Evolutionary conservation across 2,888 invertebrate species (phyloP), one percentile per base, ranked within the genome.

Genomic region (Parasteatoda lunata): DNA sequence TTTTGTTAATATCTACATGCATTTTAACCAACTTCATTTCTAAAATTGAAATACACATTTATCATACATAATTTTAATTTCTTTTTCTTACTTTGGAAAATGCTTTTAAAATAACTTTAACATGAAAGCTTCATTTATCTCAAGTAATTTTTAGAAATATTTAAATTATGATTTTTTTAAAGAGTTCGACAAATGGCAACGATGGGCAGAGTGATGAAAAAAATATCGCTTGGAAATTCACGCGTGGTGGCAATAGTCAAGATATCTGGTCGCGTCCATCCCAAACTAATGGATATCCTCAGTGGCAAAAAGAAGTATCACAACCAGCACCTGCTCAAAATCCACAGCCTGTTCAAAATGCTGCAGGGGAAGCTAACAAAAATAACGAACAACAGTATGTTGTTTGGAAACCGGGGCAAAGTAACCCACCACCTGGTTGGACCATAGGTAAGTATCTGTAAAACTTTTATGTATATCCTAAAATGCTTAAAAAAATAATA

Each of bases 191-290:
- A 30, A 30, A 30, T 30, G 30, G 30, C 30, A 30, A 30, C 30
- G 2, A 30, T 30, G 30, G 30, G 30, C 77, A 81, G 66, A 64
- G 51, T 4, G 80, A 85, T 48, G 85, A 80, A n/a, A 85, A 76
- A 59, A 87, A 82, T 30, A 73, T 72, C n/a, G 86, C 81, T 9
- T 87, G 86, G 82, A 87, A 87, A 30, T 87, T 85, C 51, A 79
- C 79, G 3, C 59, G 85, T 5, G 85, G 79, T 45, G 85, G 85
- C 13, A 84, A 79, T 59, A 85, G 71, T 8, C 85, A 80, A 47
- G 80, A 73, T 9, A 52, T 52, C 0, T 85, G 85, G 85, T 76
- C 85, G 3, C 64, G 85, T 5, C 80, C 85, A 0, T 15, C 71
- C 11, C 76, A 76, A 5, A 85, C 80, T 64, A 73, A 47, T 4